Conservation (phyloP, 2,797 vertebrate genomes). For the Chrosomus eos region DNA sequence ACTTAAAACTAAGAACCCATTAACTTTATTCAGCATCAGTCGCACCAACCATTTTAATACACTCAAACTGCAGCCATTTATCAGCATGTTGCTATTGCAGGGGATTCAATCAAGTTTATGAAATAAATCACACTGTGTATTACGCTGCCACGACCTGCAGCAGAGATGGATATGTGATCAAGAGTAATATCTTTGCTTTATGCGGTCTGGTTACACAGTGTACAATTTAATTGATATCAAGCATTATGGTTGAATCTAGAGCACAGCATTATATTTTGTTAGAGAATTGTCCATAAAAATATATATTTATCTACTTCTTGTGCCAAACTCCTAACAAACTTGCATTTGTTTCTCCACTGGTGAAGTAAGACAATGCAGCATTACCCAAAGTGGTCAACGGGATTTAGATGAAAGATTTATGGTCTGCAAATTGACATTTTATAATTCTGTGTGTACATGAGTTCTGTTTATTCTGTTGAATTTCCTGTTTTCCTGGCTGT, state of each 20-base stretch:
- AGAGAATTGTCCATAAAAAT: neutral
- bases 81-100: conserved; percentile 1
- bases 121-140: conserved; percentile 10
- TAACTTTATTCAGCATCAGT: conserved; percentile 18
- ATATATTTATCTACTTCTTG: neutral
- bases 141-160: neutral
- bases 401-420: neutral
- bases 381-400: neutral
- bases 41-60: conserved; percentile 2
- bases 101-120: neutral
- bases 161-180: conserved; percentile 3
- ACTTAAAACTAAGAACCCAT: conserved; percentile 17
- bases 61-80: conserved; percentile 7
- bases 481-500: neutral
- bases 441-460: neutral
- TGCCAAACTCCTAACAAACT: neutral
- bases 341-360: neutral
- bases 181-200: neutral
- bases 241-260: neutral
- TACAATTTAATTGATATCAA: neutral
- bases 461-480: neutral
- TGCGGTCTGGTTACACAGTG: conserved; percentile 1
- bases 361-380: neutral
- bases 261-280: neutral
- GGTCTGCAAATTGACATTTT: neutral